These are phyloP conservation scores for Gnathonemus echidnorhynchus DNA, from an alignment of 2,113 vertebrate genomes.

Conservation along the genomic window DNA sequence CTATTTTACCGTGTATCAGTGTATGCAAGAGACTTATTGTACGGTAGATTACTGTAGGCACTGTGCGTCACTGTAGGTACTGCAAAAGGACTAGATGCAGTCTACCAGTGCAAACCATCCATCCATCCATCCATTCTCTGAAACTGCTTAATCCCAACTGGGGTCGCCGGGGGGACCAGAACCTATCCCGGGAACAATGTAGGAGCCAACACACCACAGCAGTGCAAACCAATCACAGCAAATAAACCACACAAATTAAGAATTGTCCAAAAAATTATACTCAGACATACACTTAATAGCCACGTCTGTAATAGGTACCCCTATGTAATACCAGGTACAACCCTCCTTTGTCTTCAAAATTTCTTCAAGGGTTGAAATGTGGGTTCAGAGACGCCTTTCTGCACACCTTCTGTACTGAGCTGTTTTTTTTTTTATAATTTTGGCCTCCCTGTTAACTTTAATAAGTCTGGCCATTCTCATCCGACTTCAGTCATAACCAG, in stretches of 20 bases:
- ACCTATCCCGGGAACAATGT: no score
- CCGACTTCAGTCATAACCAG: neutral
- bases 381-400: neutral
- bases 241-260: neutral
- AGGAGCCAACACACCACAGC: no score
- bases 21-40: neutral
- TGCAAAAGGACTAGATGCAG: neutral
- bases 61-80: neutral
- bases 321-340: neutral
- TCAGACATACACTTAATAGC: neutral
- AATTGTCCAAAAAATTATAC: neutral
- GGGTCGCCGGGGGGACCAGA: no score
- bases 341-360: neutral
- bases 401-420: neutral
- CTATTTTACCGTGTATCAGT: neutral
- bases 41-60: neutral
- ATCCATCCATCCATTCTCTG: no score
- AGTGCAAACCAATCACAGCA: neutral
- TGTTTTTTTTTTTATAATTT: neutral
- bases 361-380: neutral
- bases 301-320: neutral
- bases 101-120: neutral
- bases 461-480: neutral
- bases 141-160: no score
- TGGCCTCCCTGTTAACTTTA: neutral